Base-by-base conservation (phyloP, 2,888 invertebrate genomes). In the Drosophila kuntzei region DNA sequence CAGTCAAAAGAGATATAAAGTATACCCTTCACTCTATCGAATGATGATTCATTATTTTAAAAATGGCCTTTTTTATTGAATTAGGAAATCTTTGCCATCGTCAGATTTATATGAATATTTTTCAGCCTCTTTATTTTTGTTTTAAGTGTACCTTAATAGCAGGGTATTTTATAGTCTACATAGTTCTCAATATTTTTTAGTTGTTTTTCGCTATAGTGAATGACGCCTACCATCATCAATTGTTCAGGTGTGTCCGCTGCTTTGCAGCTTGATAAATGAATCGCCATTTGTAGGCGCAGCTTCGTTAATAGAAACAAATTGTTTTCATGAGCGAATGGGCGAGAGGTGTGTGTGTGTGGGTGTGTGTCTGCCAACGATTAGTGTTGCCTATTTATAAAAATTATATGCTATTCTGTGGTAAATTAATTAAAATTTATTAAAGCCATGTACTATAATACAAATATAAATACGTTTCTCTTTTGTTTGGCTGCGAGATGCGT, bases 261-360 rank as follows among this genome's bases (percentile, higher is more conserved):
- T 64, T 65, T 57, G 76, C 72, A 64, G 61, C 74, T 74, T 85
- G 85, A 85, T 87, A 87, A 85, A 85, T 85, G 84, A 84, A 82
- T 70, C 71, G 64, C 80, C 80, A 85, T 85, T 85, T 87, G 85
- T 87, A 85, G 87, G 85, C 85, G 84, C 87, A 78, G 80, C 83
- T 74, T 79, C 68, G 82, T 87, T 87, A 85, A 85, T 85, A 85
- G 85, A 85, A 85, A 85, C 85, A 85, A 85, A 87, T 85, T 84
- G 87, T 78, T 77, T 80, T 73, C 63, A 61, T 77, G 54, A 59
- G 49, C 22, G 27, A 34, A 39, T 59, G 49, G 27, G 27, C 44
- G 43, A 8, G 41, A 44, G 60, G 29, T 55, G 41, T 11, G 32
- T 32, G 51, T 18, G 29, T 12, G 29, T 43, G 39, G n/a, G n/a